Conservation (phyloP, 2,888 invertebrate genomes). For the Pandemis corylana region DNA sequence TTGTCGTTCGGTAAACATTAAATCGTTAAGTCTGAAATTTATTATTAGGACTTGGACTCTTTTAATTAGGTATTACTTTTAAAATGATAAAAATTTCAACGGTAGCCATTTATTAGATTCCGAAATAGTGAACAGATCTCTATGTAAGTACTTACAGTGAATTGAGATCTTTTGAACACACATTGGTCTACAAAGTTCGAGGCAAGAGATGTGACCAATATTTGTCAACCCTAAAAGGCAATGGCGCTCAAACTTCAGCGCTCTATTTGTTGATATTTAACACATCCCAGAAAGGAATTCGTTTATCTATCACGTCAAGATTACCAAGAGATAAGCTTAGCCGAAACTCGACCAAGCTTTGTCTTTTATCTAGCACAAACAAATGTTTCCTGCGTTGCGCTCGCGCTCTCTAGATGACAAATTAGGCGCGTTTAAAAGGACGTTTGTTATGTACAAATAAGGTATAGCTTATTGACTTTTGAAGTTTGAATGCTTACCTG, state of each 20-base stretch:
- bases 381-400: slow-evolving; percentile 76
- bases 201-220: slow-evolving; percentile 28
- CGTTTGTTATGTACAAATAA: slow-evolving; percentile 57
- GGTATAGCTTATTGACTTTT: slow-evolving; percentile 53
- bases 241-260: slow-evolving; percentile 49
- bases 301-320: slow-evolving; percentile 73
- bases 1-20: no score
- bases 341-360: slow-evolving; percentile 74
- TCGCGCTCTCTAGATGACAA: slow-evolving; percentile 55
- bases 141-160: no score
- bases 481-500: slow-evolving; percentile 45
- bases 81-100: no score
- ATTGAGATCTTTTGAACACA: neutral
- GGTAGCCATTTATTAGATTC: no score
- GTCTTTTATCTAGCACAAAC: slow-evolving; percentile 81
- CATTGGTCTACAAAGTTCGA: neutral
- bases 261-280: slow-evolving; percentile 75
- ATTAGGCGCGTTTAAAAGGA: slow-evolving; percentile 59
- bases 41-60: no score
- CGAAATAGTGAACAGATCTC: no score
- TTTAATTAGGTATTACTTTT: no score
- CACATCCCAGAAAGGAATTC: slow-evolving; percentile 76
- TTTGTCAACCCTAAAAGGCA: slow-evolving; percentile 43
- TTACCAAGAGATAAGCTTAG: slow-evolving; percentile 72
- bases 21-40: no score